Evolutionary conservation across 2,888 invertebrate species (phyloP), one percentile per base, ranked within the genome.

Genomic region (Apamea crenata): DNA sequence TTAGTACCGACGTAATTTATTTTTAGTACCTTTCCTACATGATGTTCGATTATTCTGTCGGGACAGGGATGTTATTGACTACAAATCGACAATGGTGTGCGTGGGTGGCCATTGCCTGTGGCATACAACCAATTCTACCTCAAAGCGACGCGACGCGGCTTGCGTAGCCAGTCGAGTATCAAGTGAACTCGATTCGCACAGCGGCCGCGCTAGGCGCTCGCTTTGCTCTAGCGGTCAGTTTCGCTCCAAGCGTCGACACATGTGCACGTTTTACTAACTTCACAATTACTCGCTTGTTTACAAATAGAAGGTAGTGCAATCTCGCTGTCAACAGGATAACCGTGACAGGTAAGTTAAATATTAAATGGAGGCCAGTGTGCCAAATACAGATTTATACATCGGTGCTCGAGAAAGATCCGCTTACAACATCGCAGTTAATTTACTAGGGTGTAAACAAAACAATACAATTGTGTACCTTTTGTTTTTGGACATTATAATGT

Each of bases 291-390:
- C 81, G 67, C 90, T 95, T 96, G 96, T 96, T 96, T 95, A 96
- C 94, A 95, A 95, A 95, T 94, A 94, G 88, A 93, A 93, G 91
- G 87, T 91, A 92, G 94, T 95, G 95, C 90, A 91, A 91, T 92
- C 90, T 89, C 88, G 92, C 91, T 90, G 89, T 87, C 86, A 93
- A 93, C 93, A 94, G 94, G 95, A 96, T 94, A 94, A 92, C 89
- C 92, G 93, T 93, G 93, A 93, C 92, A 93, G 95, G 96, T 96
- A 91, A 95, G 96, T 93, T 91, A 90, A 92, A 91, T 92, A 90
- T 92, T 87, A 86, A 90, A 94, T 94, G 91, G 93, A 94, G 95
- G 94, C 93, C 93, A 94, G 91, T 91, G 92, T 92, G 93, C 93
- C 88, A 85, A 90, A 90, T 89, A 90, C 83, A 87, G 87, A 87